Evolutionary conservation across 2,113 vertebrate genomes (phyloP).

Genomic region (Syrmaticus mikado): DNA sequence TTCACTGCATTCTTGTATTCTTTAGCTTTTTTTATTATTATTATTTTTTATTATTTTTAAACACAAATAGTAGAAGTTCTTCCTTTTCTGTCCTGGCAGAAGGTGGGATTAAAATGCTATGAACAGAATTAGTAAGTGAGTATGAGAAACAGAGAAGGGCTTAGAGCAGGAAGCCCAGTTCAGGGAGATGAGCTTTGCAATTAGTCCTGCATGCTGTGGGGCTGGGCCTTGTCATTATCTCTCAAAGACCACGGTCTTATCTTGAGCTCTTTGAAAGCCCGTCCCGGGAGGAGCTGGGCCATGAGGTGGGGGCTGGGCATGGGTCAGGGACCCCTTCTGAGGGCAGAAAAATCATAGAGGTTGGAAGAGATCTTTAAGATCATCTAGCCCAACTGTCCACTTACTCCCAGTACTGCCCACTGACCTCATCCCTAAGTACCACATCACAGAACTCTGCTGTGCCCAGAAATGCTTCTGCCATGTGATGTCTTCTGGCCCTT

Average conservation of each 20-base stretch:
- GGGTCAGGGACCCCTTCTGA: not conserved
- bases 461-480: not conserved
- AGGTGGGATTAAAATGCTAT: conserved; percentile 44
- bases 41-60: not conserved
- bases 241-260: not conserved
- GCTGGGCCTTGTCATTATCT: not conserved
- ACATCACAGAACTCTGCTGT: not conserved
- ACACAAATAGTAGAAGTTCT: not conserved
- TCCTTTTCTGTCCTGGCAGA: not conserved
- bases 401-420: too few relatives aligned
- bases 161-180: conserved; percentile 2
- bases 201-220: conserved; percentile 55
- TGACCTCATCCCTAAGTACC: too few relatives aligned
- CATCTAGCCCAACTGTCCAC: too few relatives aligned
- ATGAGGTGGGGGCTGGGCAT: not conserved
- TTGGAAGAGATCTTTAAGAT: too few relatives aligned
- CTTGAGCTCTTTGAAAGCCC: not conserved
- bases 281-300: not conserved
- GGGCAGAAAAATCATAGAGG: not conserved
- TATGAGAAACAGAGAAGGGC: conserved; percentile 19
- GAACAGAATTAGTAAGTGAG: conserved; percentile 9
- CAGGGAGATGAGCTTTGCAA: conserved; percentile 49
- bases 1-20: not conserved
- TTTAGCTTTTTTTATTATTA: not conserved
- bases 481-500: not conserved